These are phyloP conservation scores for Perizoma flavofasciatum DNA, from an alignment of 2,888 invertebrate species.

Conservation along the genomic window DNA sequence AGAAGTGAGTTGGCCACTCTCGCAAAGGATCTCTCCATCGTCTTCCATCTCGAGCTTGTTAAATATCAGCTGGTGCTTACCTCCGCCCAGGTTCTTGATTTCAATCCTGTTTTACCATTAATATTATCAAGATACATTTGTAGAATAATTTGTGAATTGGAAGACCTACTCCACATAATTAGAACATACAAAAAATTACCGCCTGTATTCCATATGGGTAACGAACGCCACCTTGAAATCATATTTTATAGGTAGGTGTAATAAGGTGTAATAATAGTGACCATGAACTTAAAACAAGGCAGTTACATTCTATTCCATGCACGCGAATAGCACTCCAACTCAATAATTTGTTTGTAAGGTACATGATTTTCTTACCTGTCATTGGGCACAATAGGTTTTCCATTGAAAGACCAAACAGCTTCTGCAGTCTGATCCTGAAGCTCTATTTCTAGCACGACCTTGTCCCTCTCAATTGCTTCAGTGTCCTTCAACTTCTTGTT, in stretches of 20 bases:
- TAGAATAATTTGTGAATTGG: not conserved
- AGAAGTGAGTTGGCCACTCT: slow-evolving; percentile 92
- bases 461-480: slow-evolving; percentile 95
- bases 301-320: no score
- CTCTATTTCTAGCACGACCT: slow-evolving; percentile 95
- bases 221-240: no score
- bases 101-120: slow-evolving; percentile 84
- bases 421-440: slow-evolving; percentile 98
- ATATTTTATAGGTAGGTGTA: no score
- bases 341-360: no score
- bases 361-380: slow-evolving; percentile 81
- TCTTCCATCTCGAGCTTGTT: slow-evolving; percentile 92
- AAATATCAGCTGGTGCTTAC: slow-evolving; percentile 96
- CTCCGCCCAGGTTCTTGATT: slow-evolving; percentile 96
- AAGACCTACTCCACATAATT: not conserved
- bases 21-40: slow-evolving; percentile 94
- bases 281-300: no score
- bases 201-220: not conserved
- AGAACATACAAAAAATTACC: not conserved
- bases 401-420: slow-evolving; percentile 97
- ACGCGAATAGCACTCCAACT: no score
- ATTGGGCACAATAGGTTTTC: slow-evolving; percentile 91
- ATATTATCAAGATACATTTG: not conserved
- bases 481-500: slow-evolving; percentile 98
- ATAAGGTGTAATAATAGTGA: no score